These are phyloP conservation scores for Mellilla xanthometata DNA, from an alignment of 2,888 invertebrate species.

Conservation along the genomic window DNA sequence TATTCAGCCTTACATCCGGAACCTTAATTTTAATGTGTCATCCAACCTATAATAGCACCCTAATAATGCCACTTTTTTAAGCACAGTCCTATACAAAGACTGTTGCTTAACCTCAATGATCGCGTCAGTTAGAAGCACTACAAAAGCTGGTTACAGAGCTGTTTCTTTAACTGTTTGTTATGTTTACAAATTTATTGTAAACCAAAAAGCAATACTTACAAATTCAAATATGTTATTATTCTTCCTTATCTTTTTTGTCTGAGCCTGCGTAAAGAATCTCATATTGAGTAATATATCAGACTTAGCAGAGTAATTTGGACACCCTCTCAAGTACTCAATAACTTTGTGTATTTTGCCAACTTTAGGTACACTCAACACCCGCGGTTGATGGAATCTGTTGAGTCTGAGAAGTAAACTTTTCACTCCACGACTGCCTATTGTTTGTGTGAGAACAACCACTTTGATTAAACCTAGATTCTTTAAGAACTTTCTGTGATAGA, in stretches of 20 bases:
- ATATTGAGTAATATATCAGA: conserved; percentile 55
- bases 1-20: too few relatives aligned
- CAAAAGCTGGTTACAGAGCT: too few relatives aligned
- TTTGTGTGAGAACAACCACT: conserved; percentile 51
- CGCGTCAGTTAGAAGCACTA: too few relatives aligned
- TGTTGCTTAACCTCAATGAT: too few relatives aligned
- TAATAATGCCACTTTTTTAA: too few relatives aligned
- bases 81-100: too few relatives aligned
- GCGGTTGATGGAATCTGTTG: conserved; percentile 58
- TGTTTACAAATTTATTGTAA: too few relatives aligned
- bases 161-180: too few relatives aligned
- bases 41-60: too few relatives aligned
- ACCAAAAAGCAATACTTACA: conserved; percentile 56
- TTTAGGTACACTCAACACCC: conserved; percentile 56
- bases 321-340: conserved; percentile 52
- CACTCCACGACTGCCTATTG: conserved; percentile 45
- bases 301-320: conserved; percentile 55
- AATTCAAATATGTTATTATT: conserved; percentile 63
- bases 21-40: too few relatives aligned
- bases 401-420: conserved; percentile 61
- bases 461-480: conserved; percentile 56
- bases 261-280: conserved; percentile 47
- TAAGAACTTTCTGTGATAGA: conserved; percentile 64
- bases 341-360: conserved; percentile 50
- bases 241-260: conserved; percentile 58